These are phyloP conservation scores for Nerophis lumbriciformis DNA, from an alignment of 2,113 vertebrate species.

Conservation along the genomic window DNA sequence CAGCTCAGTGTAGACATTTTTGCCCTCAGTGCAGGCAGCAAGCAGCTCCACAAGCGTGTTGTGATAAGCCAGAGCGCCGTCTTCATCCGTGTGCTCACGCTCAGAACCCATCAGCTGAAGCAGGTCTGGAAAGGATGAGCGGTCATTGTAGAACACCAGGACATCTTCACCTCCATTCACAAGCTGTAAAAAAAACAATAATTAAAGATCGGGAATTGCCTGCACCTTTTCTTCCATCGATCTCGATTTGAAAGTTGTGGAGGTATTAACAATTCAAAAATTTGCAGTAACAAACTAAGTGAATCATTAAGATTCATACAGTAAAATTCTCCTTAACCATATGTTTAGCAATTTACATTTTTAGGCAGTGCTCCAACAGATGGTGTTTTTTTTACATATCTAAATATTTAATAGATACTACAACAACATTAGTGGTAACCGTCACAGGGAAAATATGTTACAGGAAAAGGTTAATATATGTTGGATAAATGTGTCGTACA, in stretches of 20 bases:
- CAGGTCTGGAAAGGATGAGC: constrained; percentile 87
- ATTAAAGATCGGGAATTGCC: background rate
- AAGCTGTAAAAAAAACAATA: constrained; percentile 67
- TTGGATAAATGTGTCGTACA: too few species aligned
- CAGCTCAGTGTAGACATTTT: constrained; percentile 97
- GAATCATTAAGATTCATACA: background rate
- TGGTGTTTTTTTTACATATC: background rate
- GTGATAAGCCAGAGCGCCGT: constrained; percentile 90
- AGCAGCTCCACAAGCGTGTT: constrained; percentile 93
- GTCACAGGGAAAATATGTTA: background rate
- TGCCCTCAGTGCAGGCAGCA: constrained; percentile 95
- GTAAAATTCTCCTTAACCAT: background rate
- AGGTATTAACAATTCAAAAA: background rate
- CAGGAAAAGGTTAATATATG: too few species aligned
- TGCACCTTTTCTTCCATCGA: background rate
- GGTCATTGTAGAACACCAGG: constrained; percentile 97
- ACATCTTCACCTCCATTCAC: constrained; percentile 94
- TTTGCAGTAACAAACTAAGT: background rate
- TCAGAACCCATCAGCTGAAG: constrained; percentile 92
- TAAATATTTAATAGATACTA: background rate
- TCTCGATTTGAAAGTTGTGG: background rate
- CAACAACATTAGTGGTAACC: too few species aligned
- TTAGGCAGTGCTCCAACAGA: background rate
- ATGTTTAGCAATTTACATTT: background rate
- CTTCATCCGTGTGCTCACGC: constrained; percentile 81